A percentile compares a stretch with the other conserved stretches of the same genome.
Evolutionary conservation across 2,888 invertebrate species (phyloP).

Genomic region (Arenicola marina): DNA sequence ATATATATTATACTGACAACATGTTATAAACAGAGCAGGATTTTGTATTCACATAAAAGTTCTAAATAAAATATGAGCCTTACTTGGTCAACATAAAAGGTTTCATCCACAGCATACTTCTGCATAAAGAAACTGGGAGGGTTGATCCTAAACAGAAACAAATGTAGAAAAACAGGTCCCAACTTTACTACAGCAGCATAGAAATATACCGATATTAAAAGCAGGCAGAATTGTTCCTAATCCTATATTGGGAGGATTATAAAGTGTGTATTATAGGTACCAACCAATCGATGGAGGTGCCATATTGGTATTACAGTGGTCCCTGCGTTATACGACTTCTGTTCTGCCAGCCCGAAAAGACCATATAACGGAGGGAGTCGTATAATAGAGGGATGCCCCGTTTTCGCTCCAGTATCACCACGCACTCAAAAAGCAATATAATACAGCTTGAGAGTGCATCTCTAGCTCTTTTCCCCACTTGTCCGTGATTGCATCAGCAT

Average conservation of each 20-base stretch:
- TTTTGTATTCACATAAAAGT: background rate
- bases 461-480: too few species aligned
- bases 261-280: background rate
- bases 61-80: conserved; percentile 20
- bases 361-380: too few species aligned
- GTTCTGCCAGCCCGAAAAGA: too few species aligned
- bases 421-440: too few species aligned
- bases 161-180: too few species aligned
- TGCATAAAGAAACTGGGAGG: conserved; percentile 74
- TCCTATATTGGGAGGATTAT: background rate
- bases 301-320: background rate
- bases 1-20: background rate
- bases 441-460: too few species aligned
- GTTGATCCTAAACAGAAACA: conserved; percentile 63
- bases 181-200: background rate
- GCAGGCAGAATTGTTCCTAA: background rate
- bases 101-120: conserved; percentile 83
- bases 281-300: background rate
- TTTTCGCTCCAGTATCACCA: too few species aligned
- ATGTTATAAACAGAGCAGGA: background rate
- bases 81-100: conserved; percentile 79
- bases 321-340: too few species aligned
- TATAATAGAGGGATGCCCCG: too few species aligned
- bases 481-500: too few species aligned
- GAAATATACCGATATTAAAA: background rate